These are phyloP conservation scores for Sycobia sp. DNA, from an alignment of 1,140 invertebrate species.

Conservation along the genomic window DNA sequence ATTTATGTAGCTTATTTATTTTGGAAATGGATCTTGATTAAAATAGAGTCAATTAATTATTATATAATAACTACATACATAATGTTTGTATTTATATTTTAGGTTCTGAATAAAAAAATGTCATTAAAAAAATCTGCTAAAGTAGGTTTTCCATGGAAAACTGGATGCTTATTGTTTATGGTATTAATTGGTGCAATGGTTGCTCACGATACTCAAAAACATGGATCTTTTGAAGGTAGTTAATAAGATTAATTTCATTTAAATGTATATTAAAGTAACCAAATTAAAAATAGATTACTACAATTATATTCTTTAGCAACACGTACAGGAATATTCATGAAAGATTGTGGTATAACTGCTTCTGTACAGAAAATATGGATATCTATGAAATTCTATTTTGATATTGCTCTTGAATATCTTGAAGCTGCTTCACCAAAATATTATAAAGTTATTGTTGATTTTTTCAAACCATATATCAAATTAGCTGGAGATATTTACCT, in stretches of 20 bases:
- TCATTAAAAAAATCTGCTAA: slow-evolving; percentile 46
- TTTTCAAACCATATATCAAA: slow-evolving; percentile 66
- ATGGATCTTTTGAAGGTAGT: slow-evolving; percentile 56
- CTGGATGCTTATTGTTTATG: slow-evolving; percentile 50
- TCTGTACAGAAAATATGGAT: slow-evolving; percentile 68
- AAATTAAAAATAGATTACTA: not conserved
- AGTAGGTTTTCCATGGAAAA: slow-evolving; percentile 55
- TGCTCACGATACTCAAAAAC: slow-evolving; percentile 52
- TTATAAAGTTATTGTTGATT: slow-evolving; percentile 63
- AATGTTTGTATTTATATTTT: slow-evolving; percentile 8
- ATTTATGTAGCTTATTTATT: too few relatives aligned
- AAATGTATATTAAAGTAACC: slow-evolving; percentile 6
- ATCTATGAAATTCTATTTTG: slow-evolving; percentile 62
- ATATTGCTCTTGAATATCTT: slow-evolving; percentile 66
- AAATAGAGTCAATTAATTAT: too few relatives aligned
- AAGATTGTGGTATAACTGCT: slow-evolving; percentile 66
- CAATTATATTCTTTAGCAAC: slow-evolving; percentile 55
- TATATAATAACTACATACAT: too few relatives aligned
- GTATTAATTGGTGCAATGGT: slow-evolving; percentile 50
- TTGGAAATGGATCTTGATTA: too few relatives aligned
- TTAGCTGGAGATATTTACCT: slow-evolving; percentile 65
- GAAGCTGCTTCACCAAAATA: slow-evolving; percentile 72
- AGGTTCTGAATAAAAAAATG: slow-evolving; percentile 55
- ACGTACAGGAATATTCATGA: slow-evolving; percentile 65
- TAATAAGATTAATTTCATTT: slow-evolving; percentile 12